Conservation (phyloP, 2,797 vertebrate genomes). For the Esox lucius region DNA sequence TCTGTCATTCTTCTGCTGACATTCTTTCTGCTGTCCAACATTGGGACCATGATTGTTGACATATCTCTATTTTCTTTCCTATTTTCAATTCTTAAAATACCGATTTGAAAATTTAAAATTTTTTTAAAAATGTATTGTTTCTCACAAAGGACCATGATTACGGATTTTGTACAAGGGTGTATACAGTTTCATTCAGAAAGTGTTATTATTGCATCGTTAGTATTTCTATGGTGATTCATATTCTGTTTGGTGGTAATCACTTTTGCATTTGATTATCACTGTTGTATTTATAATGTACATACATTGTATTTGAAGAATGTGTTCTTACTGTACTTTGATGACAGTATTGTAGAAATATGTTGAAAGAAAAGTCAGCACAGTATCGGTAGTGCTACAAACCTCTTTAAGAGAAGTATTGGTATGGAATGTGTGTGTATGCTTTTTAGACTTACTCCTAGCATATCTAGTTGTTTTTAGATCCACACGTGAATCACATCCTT, state of each 20-base stretch:
- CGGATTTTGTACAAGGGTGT: constrained; percentile 45
- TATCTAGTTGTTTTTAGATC: constrained; percentile 47
- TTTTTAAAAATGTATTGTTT: constrained; percentile 46
- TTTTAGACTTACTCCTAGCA: constrained; percentile 51
- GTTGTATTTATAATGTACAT: constrained; percentile 40
- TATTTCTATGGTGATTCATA: constrained; percentile 28
- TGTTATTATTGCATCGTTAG: constrained; percentile 38
- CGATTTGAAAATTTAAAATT: constrained; percentile 62
- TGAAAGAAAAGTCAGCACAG: constrained; percentile 45
- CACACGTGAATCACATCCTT: constrained; percentile 37
- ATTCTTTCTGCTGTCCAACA: constrained; percentile 40
- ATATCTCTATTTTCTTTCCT: constrained; percentile 52
- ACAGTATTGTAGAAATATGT: constrained; percentile 47
- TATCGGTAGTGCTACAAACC: constrained; percentile 21
- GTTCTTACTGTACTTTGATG: constrained; percentile 19
- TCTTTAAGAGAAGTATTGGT: constrained; percentile 44
- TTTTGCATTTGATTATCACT: constrained; percentile 35
- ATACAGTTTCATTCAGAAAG: constrained; percentile 26
- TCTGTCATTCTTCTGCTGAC: constrained; percentile 31
- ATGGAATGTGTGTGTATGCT: constrained; percentile 27
- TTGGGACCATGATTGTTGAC: constrained; percentile 51
- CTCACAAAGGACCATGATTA: constrained; percentile 43
- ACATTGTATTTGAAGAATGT: constrained; percentile 21
- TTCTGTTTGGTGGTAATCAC: constrained; percentile 3
- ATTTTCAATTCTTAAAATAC: constrained; percentile 41